phyloP scores from a whole-genome alignment of 2,888 invertebrate genomes.

The Drosophila sordidula region DNA sequence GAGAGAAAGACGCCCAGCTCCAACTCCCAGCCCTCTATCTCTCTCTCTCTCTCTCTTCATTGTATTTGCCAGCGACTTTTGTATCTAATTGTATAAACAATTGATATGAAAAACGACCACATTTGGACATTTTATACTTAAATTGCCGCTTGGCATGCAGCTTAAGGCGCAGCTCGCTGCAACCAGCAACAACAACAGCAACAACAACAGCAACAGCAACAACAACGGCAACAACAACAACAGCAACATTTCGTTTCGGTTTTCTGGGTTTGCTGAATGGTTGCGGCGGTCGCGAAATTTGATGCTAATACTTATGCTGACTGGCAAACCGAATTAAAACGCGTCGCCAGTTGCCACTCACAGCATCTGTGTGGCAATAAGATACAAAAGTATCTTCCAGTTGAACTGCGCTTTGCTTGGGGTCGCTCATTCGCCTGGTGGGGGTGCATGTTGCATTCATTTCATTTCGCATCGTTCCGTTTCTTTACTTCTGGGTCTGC shows the following conservation, averaged over 20 bases:
- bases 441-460: slow-evolving; percentile 45
- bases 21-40: not conserved
- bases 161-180: slow-evolving; percentile 50
- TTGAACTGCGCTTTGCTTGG: slow-evolving; percentile 34
- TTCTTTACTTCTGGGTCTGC: slow-evolving; percentile 4
- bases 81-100: slow-evolving; percentile 74
- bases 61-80: slow-evolving; percentile 38
- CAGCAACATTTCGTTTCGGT: slow-evolving; percentile 68
- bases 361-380: slow-evolving; percentile 48
- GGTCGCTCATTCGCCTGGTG: slow-evolving; percentile 37
- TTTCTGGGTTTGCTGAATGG: slow-evolving; percentile 76
- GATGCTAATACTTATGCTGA: slow-evolving; percentile 57
- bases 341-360: slow-evolving; percentile 21
- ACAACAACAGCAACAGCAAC: slow-evolving; percentile 21
- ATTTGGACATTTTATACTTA: slow-evolving; percentile 79
- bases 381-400: slow-evolving; percentile 51
- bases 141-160: slow-evolving; percentile 72
- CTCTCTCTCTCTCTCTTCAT: slow-evolving; percentile 1
- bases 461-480: slow-evolving; percentile 24
- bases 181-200: slow-evolving; percentile 8
- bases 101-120: slow-evolving; percentile 72
- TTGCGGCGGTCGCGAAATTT: slow-evolving; percentile 66
- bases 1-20: slow-evolving; percentile 10
- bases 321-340: slow-evolving; percentile 49
- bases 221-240: slow-evolving; percentile 17